Evolutionary conservation across 2,797 vertebrate genomes (phyloP), one percentile per base, ranked within the genome.

Genomic region (Clarias platycephalus): DNA sequence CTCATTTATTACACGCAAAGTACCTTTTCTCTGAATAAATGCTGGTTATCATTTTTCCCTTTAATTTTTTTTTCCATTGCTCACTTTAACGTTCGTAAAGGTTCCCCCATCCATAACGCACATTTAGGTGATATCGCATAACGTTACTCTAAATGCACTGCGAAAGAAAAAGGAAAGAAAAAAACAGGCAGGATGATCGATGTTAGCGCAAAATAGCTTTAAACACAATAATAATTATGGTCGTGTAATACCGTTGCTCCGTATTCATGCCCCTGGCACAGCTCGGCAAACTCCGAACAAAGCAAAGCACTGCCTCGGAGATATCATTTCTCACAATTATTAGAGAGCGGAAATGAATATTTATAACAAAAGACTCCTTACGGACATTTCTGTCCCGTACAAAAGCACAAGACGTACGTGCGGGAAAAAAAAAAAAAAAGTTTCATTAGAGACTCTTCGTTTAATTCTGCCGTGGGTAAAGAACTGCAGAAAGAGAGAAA

Each of bases 401-500:
- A 80, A 86, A 84, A 84, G 82, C 83, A 62, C 58, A 57, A 53
- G 72, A 85, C 67, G 49, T 58, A 75, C 44, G 44, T 12, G 12
- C 10, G 44, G 8, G 37, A 18, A n/a, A n/a, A 81, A 82, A 34
- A 57, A 13, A n/a, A n/a, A 74, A 53, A 74, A 74, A 28, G 26
- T 87, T 84, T 83, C 75, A 84, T 68, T 62, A 75, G 60, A 87
- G 81, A n/a, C 83, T 63, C 66, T 37, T 10, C 20, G 78, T 70
- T 83, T 22, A 74, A 55, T 67, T 86, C 68, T 16, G 78, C 83
- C 85, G 34, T 71, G 83, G 83, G 83, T 78, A 83, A 85, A 74
- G 72, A 88, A 87, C 49, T 74, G 83, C 83, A 81, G 62, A 66
- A 71, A 81, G 80, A 93, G 92, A 87, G 94, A 94, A 94, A 44